These are phyloP conservation scores for Sabatieria punctata DNA, from an alignment of 2,888 invertebrate genomes.

Conservation along the genomic window DNA sequence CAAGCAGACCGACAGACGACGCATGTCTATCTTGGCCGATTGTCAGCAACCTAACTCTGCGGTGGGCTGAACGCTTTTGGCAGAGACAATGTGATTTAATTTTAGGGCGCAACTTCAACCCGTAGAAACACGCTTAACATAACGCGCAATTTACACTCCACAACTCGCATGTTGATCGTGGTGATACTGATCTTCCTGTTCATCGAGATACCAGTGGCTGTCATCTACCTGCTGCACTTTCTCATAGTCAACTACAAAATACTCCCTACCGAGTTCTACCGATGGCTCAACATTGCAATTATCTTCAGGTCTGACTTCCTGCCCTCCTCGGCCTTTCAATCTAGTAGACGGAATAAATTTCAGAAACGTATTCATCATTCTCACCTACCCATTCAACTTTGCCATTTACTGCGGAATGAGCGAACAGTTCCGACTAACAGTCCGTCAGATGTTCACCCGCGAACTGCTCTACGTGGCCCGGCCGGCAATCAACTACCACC, in stretches of 20 bases:
- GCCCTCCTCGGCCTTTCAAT: neutral
- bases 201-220: constrained; percentile 37
- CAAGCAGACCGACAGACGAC: neutral
- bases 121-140: too few species aligned
- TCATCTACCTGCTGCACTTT: constrained; percentile 23
- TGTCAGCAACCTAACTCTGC: too few species aligned
- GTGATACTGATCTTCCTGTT: constrained; percentile 38
- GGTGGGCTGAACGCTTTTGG: neutral
- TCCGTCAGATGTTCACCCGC: constrained; percentile 7
- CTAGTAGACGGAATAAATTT: constrained; percentile 33
- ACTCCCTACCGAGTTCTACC: constrained; percentile 45
- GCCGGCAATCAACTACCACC: too few species aligned
- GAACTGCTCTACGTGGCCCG: constrained; percentile 5
- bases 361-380: constrained; percentile 71
- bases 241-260: constrained; percentile 46
- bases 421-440: constrained; percentile 52
- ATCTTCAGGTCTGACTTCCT: constrained; percentile 38
- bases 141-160: constrained; percentile 12
- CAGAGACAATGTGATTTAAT: too few species aligned
- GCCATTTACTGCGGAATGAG: constrained; percentile 90
- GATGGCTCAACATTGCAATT: constrained; percentile 55
- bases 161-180: constrained; percentile 35
- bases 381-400: constrained; percentile 71
- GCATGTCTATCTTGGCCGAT: neutral
- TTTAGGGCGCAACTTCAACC: too few species aligned